phyloP scores from a whole-genome alignment of 2,797 vertebrate genomes.

The Pygocentrus nattereri region DNA sequence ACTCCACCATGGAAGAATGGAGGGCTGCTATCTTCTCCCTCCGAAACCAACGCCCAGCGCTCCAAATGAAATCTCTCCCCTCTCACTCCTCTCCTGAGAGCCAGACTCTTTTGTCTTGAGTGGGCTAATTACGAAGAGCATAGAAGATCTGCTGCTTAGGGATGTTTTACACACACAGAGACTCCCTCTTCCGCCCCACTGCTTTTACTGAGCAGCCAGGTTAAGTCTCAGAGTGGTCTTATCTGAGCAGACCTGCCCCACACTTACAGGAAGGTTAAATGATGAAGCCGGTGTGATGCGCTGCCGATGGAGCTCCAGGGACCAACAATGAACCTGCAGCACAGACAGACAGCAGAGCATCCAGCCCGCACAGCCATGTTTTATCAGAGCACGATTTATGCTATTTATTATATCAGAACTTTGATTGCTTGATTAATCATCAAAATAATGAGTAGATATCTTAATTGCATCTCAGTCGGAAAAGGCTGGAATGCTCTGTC shows the following conservation, averaged over 20 bases:
- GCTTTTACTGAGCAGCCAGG: conserved; percentile 2
- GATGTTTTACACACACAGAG: conserved; percentile 17
- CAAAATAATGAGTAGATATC: too few relatives aligned
- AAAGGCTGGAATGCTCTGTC: too few relatives aligned
- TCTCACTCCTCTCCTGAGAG: conserved; percentile 41
- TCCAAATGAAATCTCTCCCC: conserved; percentile 49
- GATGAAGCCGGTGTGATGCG: conserved; percentile 41
- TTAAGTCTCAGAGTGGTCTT: conserved; percentile 28
- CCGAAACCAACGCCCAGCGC: conserved; percentile 34
- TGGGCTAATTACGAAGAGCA: conserved; percentile 55
- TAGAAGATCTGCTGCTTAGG: conserved; percentile 40
- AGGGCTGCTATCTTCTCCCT: conserved; percentile 37
- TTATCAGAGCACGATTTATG: too few relatives aligned
- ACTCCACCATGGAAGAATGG: neutral
- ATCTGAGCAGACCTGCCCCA: conserved; percentile 36
- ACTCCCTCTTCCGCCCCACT: conserved; percentile 24
- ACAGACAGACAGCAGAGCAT: conserved; percentile 5
- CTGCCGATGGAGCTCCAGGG: conserved; percentile 7
- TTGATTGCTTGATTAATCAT: too few relatives aligned
- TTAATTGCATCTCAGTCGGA: too few relatives aligned
- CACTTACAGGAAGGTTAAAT: conserved; percentile 50
- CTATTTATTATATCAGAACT: neutral
- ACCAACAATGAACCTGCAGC: conserved; percentile 19
- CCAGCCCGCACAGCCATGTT: neutral
- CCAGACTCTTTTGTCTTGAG: conserved; percentile 54